A percentile compares a stretch with the other conserved stretches of the same genome.
phyloP scores from a whole-genome alignment of 2,113 vertebrate genomes.

The Buteo buteo region DNA sequence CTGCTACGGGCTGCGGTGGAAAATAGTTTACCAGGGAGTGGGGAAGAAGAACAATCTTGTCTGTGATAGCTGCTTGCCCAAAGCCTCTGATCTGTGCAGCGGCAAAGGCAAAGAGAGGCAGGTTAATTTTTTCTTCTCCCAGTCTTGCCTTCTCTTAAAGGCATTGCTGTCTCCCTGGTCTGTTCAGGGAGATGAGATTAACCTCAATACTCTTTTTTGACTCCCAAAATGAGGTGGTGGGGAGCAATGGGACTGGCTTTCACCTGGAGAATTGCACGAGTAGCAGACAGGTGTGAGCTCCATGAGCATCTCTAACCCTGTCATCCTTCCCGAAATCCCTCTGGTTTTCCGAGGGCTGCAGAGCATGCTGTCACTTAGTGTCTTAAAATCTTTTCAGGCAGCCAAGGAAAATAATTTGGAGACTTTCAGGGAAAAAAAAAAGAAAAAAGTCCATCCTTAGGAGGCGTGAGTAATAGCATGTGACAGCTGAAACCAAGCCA shows the following conservation, averaged over 20 bases:
- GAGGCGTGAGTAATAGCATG: neutral
- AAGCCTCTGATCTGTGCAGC: neutral
- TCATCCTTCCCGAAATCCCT: neutral
- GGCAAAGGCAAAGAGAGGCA: neutral
- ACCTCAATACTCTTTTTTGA: neutral
- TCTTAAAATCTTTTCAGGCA: neutral
- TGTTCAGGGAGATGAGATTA: neutral
- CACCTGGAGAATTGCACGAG: neutral
- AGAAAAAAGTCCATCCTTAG: neutral
- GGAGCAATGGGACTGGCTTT: neutral
- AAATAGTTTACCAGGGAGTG: neutral
- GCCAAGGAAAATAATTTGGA: neutral
- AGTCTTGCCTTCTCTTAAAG: neutral
- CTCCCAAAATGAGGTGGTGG: neutral
- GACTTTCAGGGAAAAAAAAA: neutral
- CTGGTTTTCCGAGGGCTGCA: rapidly evolving
- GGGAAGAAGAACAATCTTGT: neutral
- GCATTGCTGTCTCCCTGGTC: neutral
- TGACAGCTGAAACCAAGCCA: neutral
- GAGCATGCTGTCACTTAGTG: neutral
- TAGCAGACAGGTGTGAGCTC: neutral
- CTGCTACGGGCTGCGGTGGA: neutral
- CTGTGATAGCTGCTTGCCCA: neutral
- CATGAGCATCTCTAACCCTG: neutral
- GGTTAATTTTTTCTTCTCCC: neutral